A percentile compares a stretch with the other conserved stretches of the same genome.
Conservation (phyloP, 2,888 invertebrate genomes). For the Aspidiotus rigidus region DNA sequence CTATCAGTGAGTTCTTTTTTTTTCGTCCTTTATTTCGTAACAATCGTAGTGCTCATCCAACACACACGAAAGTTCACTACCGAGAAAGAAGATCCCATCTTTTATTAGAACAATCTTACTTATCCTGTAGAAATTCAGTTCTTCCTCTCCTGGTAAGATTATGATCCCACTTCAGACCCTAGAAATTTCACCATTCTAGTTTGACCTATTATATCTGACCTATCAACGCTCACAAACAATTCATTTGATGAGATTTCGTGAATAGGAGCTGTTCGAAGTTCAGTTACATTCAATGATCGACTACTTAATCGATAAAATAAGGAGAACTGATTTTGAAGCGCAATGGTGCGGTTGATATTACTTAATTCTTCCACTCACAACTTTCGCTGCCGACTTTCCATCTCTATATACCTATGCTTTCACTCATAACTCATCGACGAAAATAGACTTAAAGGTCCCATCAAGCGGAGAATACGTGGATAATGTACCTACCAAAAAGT, state of each 20-base stretch:
- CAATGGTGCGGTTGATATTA: conserved; percentile 16
- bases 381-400: conserved; percentile 16
- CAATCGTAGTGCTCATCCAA: neutral
- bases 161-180: neutral
- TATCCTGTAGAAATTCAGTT: neutral
- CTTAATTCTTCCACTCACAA: conserved; percentile 9
- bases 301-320: neutral
- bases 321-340: conserved; percentile 20
- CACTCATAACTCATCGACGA: conserved; percentile 32
- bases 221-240: neutral
- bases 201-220: neutral
- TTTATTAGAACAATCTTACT: neutral
- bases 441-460: conserved; percentile 26
- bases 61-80: neutral
- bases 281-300: neutral
- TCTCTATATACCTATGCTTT: conserved; percentile 28
- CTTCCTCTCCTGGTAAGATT: neutral
- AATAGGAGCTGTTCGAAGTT: neutral
- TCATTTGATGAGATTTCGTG: neutral
- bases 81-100: neutral
- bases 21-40: neutral
- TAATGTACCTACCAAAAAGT: conserved; percentile 35
- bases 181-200: neutral
- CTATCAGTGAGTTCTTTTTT: neutral
- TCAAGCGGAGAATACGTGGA: conserved; percentile 13